Conservation (phyloP, 2,888 invertebrate species). For the Alviniconcha strummeri region DNA sequence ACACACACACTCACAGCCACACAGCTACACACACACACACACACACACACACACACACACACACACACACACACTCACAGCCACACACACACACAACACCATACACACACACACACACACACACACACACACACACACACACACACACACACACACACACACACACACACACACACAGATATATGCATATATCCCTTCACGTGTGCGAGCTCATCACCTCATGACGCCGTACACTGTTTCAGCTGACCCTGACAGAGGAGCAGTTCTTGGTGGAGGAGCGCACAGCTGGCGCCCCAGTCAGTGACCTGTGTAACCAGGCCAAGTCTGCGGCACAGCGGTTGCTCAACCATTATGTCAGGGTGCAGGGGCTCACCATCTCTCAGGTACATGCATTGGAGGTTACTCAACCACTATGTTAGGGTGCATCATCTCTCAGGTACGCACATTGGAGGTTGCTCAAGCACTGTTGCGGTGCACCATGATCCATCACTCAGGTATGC, state of each 20-base stretch:
- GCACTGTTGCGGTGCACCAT: too few relatives aligned
- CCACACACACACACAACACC: too few relatives aligned
- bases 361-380: conserved; percentile 87
- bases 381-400: conserved; percentile 75
- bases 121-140: neutral
- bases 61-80: too few relatives aligned
- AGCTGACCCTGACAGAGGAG: conserved; percentile 85
- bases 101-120: neutral
- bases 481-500: too few relatives aligned
- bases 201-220: neutral
- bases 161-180: neutral
- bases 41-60: too few relatives aligned
- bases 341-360: conserved; percentile 85
- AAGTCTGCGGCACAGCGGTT: conserved; percentile 83
- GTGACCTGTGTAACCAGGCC: conserved; percentile 82
- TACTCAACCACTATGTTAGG: too few relatives aligned
- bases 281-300: conserved; percentile 79
- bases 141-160: neutral
- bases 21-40: too few relatives aligned
- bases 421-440: too few relatives aligned
- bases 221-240: neutral
- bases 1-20: neutral
- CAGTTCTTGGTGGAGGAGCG: conserved; percentile 81
- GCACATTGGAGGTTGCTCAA: too few relatives aligned
- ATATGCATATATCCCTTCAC: neutral